These are phyloP conservation scores for Dinocampus coccinellae DNA, from an alignment of 2,888 invertebrate species.

Conservation along the genomic window DNA sequence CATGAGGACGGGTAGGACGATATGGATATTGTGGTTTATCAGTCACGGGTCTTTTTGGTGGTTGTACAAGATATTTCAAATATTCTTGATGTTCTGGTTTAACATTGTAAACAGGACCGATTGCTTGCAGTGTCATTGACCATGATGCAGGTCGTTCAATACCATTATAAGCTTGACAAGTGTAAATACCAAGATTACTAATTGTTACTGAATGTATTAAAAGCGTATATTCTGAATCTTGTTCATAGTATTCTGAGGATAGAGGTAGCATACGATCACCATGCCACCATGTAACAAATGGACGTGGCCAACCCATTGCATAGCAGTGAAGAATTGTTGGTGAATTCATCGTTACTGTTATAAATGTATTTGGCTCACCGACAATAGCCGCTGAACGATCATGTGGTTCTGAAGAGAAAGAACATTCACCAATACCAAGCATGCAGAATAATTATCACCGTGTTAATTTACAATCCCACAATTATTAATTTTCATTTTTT, in stretches of 20 bases:
- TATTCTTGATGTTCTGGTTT: conserved; percentile 74
- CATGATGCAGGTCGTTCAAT: conserved; percentile 82
- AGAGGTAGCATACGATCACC: conserved; percentile 82
- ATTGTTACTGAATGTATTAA: conserved; percentile 79
- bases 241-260: conserved; percentile 78
- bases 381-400: conserved; percentile 75
- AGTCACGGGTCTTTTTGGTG: conserved; percentile 67
- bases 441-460: conserved; percentile 20
- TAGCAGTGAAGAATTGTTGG: conserved; percentile 83
- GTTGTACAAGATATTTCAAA: conserved; percentile 74
- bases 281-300: conserved; percentile 88
- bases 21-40: conserved; percentile 65
- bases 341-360: conserved; percentile 79
- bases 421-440: conserved; percentile 2
- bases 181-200: conserved; percentile 86
- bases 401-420: conserved; percentile 73
- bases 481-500: background rate
- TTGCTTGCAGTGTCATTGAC: conserved; percentile 80
- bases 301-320: conserved; percentile 85
- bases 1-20: conserved; percentile 56
- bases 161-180: conserved; percentile 91
- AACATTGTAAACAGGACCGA: conserved; percentile 77
- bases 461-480: conserved; percentile 19
- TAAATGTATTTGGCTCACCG: conserved; percentile 76
- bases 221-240: conserved; percentile 80